Evolutionary conservation across 2,113 vertebrate genomes (phyloP), one percentile per base, ranked within the genome.

Genomic region (Rhinolophus ferrumequinum): DNA sequence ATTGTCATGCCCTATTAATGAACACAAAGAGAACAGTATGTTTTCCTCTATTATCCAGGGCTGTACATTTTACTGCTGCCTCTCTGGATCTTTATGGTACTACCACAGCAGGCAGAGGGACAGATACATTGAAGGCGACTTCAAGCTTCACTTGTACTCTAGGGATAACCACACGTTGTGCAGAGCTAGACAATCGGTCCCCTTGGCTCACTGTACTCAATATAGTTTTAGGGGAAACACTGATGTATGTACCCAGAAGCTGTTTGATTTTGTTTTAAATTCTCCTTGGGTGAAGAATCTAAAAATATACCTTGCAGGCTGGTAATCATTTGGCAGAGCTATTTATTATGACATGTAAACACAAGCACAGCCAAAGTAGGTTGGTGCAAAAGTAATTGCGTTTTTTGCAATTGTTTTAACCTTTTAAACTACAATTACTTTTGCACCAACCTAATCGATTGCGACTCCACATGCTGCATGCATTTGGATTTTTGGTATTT

Each of bases 1-100:
- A 95, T n/a, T 89, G 13, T 15, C 88, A 93, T 52, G 83, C 52
- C 88, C 84, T 93, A 80, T 84, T 96, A 96, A 91, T 35, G 96
- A 94, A 82, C 35, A 96, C 82, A 69, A 97, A 95, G 81, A 94
- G 52, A 94, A 92, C 82, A 94, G 79, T 96, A 79, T 89, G 21
- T 83, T 97, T 96, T 67, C 22, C 8, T 93, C 69, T 91, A 6
- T 95, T 73, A 86, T 94, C 62, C 50, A 54, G 50, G n/a, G 69
- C 52, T 90, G 3, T 11, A 72, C 56, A 52, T 96, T 94, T 79
- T 66, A 77, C 38, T 83, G 19, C 75, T 80, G 50, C 41, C 21
- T 70, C 54, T 72, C 50, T 60, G 64, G 67, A 15, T 79, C 50
- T 96, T 97, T 86, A 77, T 28, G 88, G n/a, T 67, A 16, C 56